Evolutionary conservation across 2,888 invertebrate species (phyloP), one percentile per base, ranked within the genome.

Genomic region (Oscheius myriophilus): DNA sequence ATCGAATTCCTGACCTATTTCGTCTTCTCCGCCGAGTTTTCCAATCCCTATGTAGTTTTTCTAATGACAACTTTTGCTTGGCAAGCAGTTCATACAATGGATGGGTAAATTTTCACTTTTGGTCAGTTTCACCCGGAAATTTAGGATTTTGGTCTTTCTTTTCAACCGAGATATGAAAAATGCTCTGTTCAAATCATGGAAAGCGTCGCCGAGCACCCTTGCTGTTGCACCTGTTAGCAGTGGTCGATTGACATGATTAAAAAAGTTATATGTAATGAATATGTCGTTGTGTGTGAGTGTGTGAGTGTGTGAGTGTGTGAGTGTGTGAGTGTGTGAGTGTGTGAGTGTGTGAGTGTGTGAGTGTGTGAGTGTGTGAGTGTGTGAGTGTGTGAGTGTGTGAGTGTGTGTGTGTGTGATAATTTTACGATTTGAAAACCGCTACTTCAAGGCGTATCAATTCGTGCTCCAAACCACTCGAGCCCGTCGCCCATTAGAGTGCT

Each of bases 1-100:
- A 41, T 63, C 23, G 63, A 63, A 25, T 63, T 63, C 26, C 42
- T 63, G 14, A 63, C 63, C n/a, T 63, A 63, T 42, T 63, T 63
- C 42, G 49, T 52, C 16, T 33, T 63, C 41, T 63, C 63, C 7
- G 18, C 53, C 7, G 23, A 63, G 14, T 63, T 52, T n/a, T 23
- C 42, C 7, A 42, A 63, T 9, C 42, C 52, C 3, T 63, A 53
- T 21, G 16, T 51, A 7, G 52, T 63, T n/a, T 63, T 63, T 43
- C 49, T 63, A 33, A 23, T 63, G 52, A 63, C 63, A 12, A 63
- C 52, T 1, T 63, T 63, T 52, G 39, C 63, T 1, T 63, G 63
- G 63, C 52, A 52, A 23, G 42, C 53, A 2, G 49, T 63, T 18
- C 63, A 63, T 16, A 53, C 63, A 14, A 39, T 41, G 16, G 63